Conservation (phyloP, 2,113 vertebrate genomes). For the Cynoglossus semilaevis region DNA sequence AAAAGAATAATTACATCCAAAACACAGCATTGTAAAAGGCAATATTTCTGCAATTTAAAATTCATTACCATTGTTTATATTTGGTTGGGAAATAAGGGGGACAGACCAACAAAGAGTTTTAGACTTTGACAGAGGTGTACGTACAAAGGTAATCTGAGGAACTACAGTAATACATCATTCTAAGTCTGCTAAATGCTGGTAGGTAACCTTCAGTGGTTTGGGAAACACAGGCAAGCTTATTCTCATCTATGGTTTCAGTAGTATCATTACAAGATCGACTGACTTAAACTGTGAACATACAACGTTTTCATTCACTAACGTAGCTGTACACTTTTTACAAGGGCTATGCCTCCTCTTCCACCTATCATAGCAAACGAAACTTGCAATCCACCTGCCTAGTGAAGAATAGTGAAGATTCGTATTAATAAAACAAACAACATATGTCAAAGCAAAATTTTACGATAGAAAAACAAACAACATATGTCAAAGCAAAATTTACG, state of each 20-base stretch:
- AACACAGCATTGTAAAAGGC: conserved; percentile 81
- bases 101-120: conserved; percentile 62
- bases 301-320: conserved; percentile 70
- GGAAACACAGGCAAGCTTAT: conserved; percentile 73
- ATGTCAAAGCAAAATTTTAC: too few species aligned
- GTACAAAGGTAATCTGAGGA: conserved; percentile 71
- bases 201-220: conserved; percentile 72
- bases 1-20: conserved; percentile 79
- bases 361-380: conserved; percentile 53
- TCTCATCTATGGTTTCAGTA: conserved; percentile 71
- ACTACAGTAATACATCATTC: conserved; percentile 71
- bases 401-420: conserved; percentile 35
- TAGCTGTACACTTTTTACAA: conserved; percentile 78
- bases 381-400: conserved; percentile 45
- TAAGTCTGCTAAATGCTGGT: conserved; percentile 80
- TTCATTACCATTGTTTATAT: conserved; percentile 72
- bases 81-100: conserved; percentile 56
- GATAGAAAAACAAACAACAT: conserved; percentile 28
- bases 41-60: conserved; percentile 80
- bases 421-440: conserved; percentile 18
- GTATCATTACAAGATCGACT: conserved; percentile 69
- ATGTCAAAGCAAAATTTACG: conserved; percentile 36
- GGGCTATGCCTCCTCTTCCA: conserved; percentile 56
- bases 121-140: conserved; percentile 60
- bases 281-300: conserved; percentile 72